Percentiles rank a stretch among this genome's conserved stretches.
phyloP scores from a whole-genome alignment of 1,140 invertebrate species.

The Ceratosolen solmsi region DNA sequence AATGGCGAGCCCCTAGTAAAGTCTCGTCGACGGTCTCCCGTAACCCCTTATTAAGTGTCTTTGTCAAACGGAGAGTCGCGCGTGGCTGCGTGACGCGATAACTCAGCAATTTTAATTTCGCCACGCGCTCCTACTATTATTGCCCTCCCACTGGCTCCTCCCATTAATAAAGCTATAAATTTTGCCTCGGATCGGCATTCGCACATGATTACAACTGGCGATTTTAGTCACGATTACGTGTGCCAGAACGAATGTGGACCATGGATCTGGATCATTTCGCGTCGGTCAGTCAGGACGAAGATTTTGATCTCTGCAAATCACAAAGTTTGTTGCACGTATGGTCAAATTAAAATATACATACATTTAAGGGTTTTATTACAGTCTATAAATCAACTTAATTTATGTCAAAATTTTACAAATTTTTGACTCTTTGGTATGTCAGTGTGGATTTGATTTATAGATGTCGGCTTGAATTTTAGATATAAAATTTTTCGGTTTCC shows the following conservation, averaged over 20 bases:
- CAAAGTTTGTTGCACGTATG: too few relatives aligned
- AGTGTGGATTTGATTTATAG: too few relatives aligned
- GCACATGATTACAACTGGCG: conserved; percentile 56
- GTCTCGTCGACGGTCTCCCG: neutral
- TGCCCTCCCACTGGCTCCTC: neutral
- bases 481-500: too few relatives aligned
- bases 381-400: too few relatives aligned
- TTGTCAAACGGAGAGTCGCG: conserved; percentile 2
- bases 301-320: too few relatives aligned
- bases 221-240: neutral
- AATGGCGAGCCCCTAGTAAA: neutral
- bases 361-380: too few relatives aligned
- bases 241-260: neutral
- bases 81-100: conserved; percentile 44
- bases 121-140: neutral
- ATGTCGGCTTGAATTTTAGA: too few relatives aligned
- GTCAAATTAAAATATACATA: too few relatives aligned
- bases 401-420: too few relatives aligned
- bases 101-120: conserved; percentile 52
- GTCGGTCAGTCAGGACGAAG: too few relatives aligned
- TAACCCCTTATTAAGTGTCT: conserved; percentile 22
- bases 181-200: conserved; percentile 52
- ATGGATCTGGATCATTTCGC: too few relatives aligned
- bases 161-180: conserved; percentile 55
- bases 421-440: too few relatives aligned